phyloP scores from a whole-genome alignment of 1,140 invertebrate genomes.

The Calycopis cecrops region DNA sequence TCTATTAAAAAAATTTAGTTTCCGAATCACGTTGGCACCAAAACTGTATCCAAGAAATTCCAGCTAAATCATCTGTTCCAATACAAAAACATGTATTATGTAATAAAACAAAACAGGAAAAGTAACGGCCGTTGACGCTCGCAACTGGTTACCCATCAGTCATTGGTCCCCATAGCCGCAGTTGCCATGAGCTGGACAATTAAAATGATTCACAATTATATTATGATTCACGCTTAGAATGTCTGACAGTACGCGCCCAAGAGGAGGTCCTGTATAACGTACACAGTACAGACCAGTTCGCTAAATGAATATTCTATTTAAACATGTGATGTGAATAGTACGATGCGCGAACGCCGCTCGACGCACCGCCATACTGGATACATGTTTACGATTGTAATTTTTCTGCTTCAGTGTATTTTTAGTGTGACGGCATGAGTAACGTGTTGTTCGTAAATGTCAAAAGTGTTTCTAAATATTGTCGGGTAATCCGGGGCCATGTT shows the following conservation, averaged over 20 bases:
- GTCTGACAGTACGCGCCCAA: constrained; percentile 50
- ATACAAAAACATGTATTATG: too few species aligned
- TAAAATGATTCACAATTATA: constrained; percentile 61
- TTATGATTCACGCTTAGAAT: constrained; percentile 54
- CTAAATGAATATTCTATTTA: constrained; percentile 65
- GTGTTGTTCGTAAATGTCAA: constrained; percentile 67
- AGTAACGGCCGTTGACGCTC: constrained; percentile 34
- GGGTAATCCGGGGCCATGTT: constrained; percentile 42
- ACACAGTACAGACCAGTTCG: constrained; percentile 28
- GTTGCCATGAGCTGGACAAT: neutral
- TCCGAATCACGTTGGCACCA: neutral
- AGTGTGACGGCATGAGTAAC: constrained; percentile 58
- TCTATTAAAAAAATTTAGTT: too few species aligned
- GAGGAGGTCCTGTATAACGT: constrained; percentile 38
- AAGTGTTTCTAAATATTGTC: constrained; percentile 46
- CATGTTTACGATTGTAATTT: constrained; percentile 70
- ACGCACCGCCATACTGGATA: constrained; percentile 53
- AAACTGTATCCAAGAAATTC: too few species aligned
- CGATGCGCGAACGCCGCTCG: constrained; percentile 55
- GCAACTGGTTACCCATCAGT: constrained; percentile 39
- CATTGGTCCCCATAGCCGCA: constrained; percentile 30
- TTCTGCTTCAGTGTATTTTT: constrained; percentile 67
- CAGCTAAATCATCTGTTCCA: neutral
- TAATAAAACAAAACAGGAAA: too few species aligned
- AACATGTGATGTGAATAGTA: constrained; percentile 63